These are phyloP conservation scores for Cervus canadensis DNA, from an alignment of 2,113 vertebrate genomes.

Conservation along the genomic window DNA sequence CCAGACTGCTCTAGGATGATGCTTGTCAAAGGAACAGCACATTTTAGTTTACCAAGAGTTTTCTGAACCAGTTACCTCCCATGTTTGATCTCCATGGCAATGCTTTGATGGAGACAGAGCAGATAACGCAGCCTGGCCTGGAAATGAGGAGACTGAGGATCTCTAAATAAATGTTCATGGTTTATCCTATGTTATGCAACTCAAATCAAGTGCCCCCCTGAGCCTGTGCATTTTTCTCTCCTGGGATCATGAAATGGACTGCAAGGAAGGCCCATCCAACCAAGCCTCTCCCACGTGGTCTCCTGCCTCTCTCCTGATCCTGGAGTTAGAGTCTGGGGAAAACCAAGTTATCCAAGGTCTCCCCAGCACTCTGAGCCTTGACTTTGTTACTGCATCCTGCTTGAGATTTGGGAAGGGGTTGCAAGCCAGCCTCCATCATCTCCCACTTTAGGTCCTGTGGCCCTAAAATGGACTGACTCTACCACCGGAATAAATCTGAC, in stretches of 20 bases:
- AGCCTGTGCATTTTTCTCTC: background rate
- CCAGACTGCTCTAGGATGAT: background rate
- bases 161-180: no score
- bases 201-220: rapidly evolving
- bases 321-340: background rate
- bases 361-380: background rate
- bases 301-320: background rate
- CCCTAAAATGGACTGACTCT: background rate
- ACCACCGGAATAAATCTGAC: background rate
- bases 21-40: background rate
- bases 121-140: background rate
- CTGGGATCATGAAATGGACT: background rate
- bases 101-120: background rate
- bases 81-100: background rate
- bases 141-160: background rate
- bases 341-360: background rate
- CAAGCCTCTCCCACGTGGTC: background rate
- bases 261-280: rapidly evolving
- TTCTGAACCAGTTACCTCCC: background rate
- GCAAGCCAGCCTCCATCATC: background rate
- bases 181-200: background rate
- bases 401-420: background rate
- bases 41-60: background rate
- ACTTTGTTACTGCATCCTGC: background rate
- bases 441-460: background rate